phyloP scores from a whole-genome alignment of 1,140 invertebrate genomes.

The Sycobia sp. region DNA sequence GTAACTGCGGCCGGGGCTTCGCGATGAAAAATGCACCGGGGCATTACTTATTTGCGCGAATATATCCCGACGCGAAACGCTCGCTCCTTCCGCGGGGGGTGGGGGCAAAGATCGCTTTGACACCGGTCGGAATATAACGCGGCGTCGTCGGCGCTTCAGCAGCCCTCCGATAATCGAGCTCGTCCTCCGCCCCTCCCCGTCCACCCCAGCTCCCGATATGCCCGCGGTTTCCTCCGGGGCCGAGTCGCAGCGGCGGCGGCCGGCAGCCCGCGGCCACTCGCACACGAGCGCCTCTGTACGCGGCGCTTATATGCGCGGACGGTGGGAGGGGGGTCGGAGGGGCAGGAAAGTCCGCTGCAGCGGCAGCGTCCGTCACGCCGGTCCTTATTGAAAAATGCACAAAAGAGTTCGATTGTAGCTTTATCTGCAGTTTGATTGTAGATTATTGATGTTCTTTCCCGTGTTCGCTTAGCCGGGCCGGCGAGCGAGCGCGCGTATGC shows the following conservation, averaged over 20 bases:
- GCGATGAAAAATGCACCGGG: no score
- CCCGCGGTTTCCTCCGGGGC: no score
- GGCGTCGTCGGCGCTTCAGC: neutral
- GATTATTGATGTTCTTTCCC: slow-evolving; percentile 62
- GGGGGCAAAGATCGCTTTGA: slow-evolving; percentile 26
- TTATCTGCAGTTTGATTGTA: slow-evolving; percentile 63
- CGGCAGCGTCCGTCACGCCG: slow-evolving; percentile 43
- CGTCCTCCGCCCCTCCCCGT: no score
- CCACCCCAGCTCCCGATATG: no score
- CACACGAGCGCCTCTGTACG: neutral
- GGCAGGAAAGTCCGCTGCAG: slow-evolving; percentile 31
- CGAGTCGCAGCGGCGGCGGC: no score
- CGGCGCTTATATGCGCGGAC: neutral
- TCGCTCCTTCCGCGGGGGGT: neutral
- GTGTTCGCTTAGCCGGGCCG: slow-evolving; percentile 53
- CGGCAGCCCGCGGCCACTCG: neutral
- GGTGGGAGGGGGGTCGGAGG: neutral
- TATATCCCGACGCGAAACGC: neutral
- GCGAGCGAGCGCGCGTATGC: slow-evolving; percentile 43
- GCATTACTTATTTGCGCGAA: slow-evolving; percentile 3
- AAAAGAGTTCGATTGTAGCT: slow-evolving; percentile 59
- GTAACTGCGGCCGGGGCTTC: no score
- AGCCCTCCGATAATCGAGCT: slow-evolving; percentile 24
- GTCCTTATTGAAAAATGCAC: slow-evolving; percentile 59
- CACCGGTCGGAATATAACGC: neutral